Evolutionary conservation across 2,888 invertebrate genomes (phyloP).

Genomic region (Artemia sinica): DNA sequence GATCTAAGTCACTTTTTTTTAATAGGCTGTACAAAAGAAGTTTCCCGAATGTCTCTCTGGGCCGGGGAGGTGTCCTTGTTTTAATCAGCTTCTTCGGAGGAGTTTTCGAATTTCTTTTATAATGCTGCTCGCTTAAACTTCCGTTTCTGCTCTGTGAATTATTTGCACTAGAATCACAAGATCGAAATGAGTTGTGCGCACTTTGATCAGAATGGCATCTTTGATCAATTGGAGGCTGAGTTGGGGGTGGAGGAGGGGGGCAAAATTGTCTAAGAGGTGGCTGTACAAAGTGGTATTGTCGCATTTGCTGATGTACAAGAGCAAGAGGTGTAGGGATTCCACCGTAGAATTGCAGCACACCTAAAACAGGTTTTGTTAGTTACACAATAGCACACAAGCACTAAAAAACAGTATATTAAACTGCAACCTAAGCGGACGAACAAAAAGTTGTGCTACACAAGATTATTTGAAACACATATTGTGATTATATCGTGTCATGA

Average conservation of each 20-base stretch:
- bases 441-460: too few species aligned
- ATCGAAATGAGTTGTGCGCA: not conserved
- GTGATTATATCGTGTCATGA: too few species aligned
- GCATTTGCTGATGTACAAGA: conserved; percentile 39
- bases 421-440: too few species aligned
- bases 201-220: not conserved
- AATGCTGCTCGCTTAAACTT: conserved; percentile 5
- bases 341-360: conserved; percentile 36
- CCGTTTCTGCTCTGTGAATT: conserved; percentile 9
- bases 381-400: conserved; percentile 8
- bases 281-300: conserved; percentile 23
- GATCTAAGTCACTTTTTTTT: conserved; percentile 7
- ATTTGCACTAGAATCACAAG: conserved; percentile 12
- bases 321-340: conserved; percentile 53
- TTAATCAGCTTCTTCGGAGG: not conserved
- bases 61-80: conserved; percentile 15
- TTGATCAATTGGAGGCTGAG: conserved; percentile 6
- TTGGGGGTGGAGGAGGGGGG: conserved; percentile 16
- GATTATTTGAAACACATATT: too few species aligned
- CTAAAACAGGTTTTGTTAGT: not conserved
- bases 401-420: not conserved
- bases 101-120: conserved; percentile 10
- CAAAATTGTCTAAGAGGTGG: conserved; percentile 17
- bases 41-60: not conserved
- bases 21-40: not conserved